These are phyloP conservation scores for Tipula lateralis DNA, from an alignment of 2,888 invertebrate genomes.

Conservation along the genomic window DNA sequence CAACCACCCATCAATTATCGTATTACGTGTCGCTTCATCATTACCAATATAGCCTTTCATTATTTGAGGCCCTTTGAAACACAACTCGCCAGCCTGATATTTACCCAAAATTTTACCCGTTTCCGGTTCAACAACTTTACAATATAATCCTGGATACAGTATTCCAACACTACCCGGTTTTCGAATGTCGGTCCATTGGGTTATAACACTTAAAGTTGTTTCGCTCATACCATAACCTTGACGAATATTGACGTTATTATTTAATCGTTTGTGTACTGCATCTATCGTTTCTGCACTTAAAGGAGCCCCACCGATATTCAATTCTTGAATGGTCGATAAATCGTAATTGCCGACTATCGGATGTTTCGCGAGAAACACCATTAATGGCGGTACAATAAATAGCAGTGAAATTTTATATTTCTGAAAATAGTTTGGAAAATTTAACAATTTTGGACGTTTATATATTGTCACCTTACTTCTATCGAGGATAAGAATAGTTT, in stretches of 20 bases:
- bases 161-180: constrained; percentile 65
- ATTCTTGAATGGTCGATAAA: constrained; percentile 63
- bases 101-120: constrained; percentile 56
- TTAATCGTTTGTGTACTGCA: constrained; percentile 48
- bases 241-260: constrained; percentile 50
- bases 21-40: constrained; percentile 58
- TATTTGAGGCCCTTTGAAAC: constrained; percentile 72
- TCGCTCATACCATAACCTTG: constrained; percentile 82
- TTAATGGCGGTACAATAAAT: constrained; percentile 76
- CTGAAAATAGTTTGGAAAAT: constrained; percentile 34
- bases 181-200: constrained; percentile 44
- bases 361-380: constrained; percentile 77
- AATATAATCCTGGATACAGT: constrained; percentile 59
- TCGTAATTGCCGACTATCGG: constrained; percentile 72
- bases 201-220: constrained; percentile 58
- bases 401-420: constrained; percentile 58
- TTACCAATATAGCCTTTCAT: constrained; percentile 84
- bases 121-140: constrained; percentile 61
- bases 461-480: constrained; percentile 44
- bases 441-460: background rate
- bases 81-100: constrained; percentile 72
- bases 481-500: constrained; percentile 67
- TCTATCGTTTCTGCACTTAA: constrained; percentile 66
- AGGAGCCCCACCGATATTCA: constrained; percentile 74
- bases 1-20: constrained; percentile 72